phyloP scores from a whole-genome alignment of 1,140 invertebrate genomes.

The Aporrectodea caliginosa region DNA sequence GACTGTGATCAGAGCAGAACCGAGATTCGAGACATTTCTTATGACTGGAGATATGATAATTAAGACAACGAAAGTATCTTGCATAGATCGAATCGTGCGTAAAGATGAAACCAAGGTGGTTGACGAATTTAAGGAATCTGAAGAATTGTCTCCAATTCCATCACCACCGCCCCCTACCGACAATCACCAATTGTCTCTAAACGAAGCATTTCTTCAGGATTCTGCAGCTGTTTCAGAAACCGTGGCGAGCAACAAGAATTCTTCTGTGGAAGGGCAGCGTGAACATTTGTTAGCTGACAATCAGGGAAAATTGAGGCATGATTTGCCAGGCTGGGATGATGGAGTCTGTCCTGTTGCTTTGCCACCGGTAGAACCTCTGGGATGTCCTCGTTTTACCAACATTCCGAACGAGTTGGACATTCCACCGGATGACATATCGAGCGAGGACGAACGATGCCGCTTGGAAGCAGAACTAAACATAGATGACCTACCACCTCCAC shows the following conservation, averaged over 20 bases:
- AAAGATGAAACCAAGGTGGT: slow-evolving; percentile 6
- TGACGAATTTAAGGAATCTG: slow-evolving; percentile 6
- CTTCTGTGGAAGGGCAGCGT: too few relatives aligned
- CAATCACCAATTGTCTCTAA: too few relatives aligned
- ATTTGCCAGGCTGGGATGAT: too few relatives aligned
- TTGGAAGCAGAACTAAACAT: slow-evolving; percentile 10
- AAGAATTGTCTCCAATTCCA: too few relatives aligned
- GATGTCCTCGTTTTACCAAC: slow-evolving; percentile 15
- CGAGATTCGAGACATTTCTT: slow-evolving; percentile 53
- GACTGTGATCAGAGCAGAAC: neutral
- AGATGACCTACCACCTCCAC: slow-evolving; percentile 29
- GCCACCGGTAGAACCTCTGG: slow-evolving; percentile 12
- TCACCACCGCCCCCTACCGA: too few relatives aligned
- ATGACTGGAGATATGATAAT: slow-evolving; percentile 56
- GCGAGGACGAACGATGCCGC: slow-evolving; percentile 27
- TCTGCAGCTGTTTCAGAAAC: too few relatives aligned
- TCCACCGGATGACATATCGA: slow-evolving; percentile 33
- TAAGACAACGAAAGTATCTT: slow-evolving; percentile 39
- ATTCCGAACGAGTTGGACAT: slow-evolving; percentile 24
- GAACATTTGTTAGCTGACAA: too few relatives aligned
- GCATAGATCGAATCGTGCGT: slow-evolving; percentile 36
- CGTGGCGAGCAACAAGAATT: too few relatives aligned
- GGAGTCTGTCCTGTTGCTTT: too few relatives aligned
- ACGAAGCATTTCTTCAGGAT: too few relatives aligned
- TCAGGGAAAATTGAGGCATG: too few relatives aligned